Conservation (phyloP, 1,140 invertebrate species). For the Leptinotarsa undecemlineata region DNA sequence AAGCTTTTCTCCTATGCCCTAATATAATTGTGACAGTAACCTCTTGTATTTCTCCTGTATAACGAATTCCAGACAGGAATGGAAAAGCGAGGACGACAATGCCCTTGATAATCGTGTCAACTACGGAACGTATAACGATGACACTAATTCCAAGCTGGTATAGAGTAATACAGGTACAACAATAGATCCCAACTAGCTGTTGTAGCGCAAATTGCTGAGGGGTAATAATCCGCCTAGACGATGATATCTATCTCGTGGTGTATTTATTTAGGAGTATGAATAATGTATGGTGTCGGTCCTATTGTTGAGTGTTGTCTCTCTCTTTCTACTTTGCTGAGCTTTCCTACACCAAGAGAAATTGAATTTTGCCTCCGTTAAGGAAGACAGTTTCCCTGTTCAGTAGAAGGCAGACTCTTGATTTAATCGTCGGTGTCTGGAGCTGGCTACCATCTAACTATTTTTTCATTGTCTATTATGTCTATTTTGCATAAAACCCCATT, state of each 20-base stretch:
- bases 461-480: too few relatives aligned
- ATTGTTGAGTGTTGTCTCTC: conserved; percentile 30
- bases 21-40: too few relatives aligned
- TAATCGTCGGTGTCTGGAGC: too few relatives aligned
- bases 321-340: neutral
- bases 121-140: neutral
- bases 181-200: conserved; percentile 21
- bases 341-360: neutral
- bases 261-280: conserved; percentile 45
- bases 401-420: too few relatives aligned
- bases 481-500: too few relatives aligned
- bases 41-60: too few relatives aligned
- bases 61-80: conserved; percentile 3
- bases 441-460: too few relatives aligned
- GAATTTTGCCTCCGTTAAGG: neutral
- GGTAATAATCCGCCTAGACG: conserved; percentile 36
- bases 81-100: conserved; percentile 3
- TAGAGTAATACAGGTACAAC: conserved; percentile 26
- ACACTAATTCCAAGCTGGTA: conserved; percentile 7
- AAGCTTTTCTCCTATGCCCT: too few relatives aligned
- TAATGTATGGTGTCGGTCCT: conserved; percentile 38
- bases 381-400: neutral
- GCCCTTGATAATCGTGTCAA: neutral
- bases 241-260: conserved; percentile 34
- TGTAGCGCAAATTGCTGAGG: conserved; percentile 33